These are phyloP conservation scores for Lasioglossum zephyrum DNA, from an alignment of 2,888 invertebrate genomes.

Conservation along the genomic window DNA sequence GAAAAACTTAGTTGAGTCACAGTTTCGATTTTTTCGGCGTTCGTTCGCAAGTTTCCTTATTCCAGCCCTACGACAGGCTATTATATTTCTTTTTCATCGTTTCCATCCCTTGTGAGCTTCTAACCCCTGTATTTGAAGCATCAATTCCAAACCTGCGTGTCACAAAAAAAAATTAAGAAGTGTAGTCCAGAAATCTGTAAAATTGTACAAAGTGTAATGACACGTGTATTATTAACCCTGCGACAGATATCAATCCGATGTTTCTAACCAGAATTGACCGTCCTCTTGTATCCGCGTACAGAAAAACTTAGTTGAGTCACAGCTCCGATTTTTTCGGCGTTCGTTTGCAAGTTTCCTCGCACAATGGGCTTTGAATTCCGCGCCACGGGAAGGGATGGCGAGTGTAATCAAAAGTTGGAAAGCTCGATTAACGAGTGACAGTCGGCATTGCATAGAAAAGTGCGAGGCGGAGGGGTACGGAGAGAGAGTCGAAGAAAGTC, in stretches of 20 bases:
- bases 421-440: slow-evolving; percentile 72
- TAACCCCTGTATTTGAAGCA: too few species aligned
- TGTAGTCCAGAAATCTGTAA: too few species aligned
- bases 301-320: background rate
- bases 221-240: too few species aligned
- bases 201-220: too few species aligned
- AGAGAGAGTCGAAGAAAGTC: background rate
- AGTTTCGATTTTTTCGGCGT: background rate
- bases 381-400: slow-evolving; percentile 65
- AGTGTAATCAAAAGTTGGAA: slow-evolving; percentile 80
- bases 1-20: background rate
- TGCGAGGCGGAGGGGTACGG: background rate
- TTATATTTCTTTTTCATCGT: too few species aligned
- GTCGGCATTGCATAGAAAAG: background rate
- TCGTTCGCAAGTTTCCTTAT: slow-evolving; percentile 72
- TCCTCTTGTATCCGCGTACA: background rate
- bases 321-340: background rate
- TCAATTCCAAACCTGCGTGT: background rate
- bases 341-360: slow-evolving; percentile 72
- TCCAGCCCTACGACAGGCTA: too few species aligned
- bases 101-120: too few species aligned
- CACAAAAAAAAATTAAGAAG: background rate
- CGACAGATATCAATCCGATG: too few species aligned
- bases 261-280: too few species aligned
- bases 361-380: slow-evolving; percentile 80